Evolutionary conservation across 1,140 invertebrate species (phyloP).

Genomic region (Laodelphax striatellus): DNA sequence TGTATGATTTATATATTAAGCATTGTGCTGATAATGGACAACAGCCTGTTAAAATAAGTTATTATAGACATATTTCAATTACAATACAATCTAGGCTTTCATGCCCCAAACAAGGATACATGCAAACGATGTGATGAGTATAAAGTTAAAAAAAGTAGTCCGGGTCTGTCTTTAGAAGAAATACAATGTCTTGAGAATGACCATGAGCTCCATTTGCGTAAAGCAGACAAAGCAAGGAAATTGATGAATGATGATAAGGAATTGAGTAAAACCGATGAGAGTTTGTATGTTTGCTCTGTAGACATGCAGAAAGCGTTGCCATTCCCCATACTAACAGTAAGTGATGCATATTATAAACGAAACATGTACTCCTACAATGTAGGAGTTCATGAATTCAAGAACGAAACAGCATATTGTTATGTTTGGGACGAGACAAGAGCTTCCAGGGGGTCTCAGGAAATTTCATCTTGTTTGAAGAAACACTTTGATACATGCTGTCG

Average conservation of each 20-base stretch:
- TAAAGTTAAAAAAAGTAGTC: slow-evolving; percentile 10
- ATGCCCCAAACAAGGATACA: slow-evolving; percentile 29
- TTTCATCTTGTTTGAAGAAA: neutral
- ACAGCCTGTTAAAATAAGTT: slow-evolving; percentile 33
- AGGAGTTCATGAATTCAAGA: slow-evolving; percentile 11
- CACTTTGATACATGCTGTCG: too few relatives aligned
- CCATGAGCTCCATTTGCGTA: slow-evolving; percentile 20
- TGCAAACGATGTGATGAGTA: slow-evolving; percentile 21
- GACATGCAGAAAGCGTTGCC: slow-evolving; percentile 24
- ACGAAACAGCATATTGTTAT: neutral
- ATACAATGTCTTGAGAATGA: slow-evolving; percentile 10
- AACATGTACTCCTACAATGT: slow-evolving; percentile 20
- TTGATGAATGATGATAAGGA: slow-evolving; percentile 14
- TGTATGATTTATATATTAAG: slow-evolving; percentile 33
- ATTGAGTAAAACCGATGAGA: slow-evolving; percentile 5
- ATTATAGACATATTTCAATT: slow-evolving; percentile 37
- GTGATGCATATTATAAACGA: slow-evolving; percentile 23
- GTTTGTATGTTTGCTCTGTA: slow-evolving; percentile 19
- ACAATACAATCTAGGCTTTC: slow-evolving; percentile 37
- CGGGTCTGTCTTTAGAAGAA: neutral
- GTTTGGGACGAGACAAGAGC: slow-evolving; percentile 2
- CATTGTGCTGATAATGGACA: slow-evolving; percentile 10
- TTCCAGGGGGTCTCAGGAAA: neutral
- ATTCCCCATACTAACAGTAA: slow-evolving; percentile 21
- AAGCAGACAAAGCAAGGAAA: slow-evolving; percentile 15